Conservation (phyloP, 2,113 vertebrate species). For the Melanerpes formicivorus region DNA sequence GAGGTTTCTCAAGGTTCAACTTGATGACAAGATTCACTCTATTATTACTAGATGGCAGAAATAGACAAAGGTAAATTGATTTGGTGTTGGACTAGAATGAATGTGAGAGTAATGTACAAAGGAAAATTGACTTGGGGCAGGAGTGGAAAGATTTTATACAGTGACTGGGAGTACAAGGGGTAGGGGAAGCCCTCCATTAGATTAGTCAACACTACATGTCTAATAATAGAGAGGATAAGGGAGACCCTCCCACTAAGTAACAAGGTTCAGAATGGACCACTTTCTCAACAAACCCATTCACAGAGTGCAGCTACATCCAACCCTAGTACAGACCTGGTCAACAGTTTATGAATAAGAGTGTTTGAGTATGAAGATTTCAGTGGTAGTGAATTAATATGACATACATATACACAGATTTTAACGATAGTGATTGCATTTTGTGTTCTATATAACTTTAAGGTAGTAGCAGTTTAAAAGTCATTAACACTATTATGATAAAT, state of each 20-base stretch:
- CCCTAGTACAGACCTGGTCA: neutral
- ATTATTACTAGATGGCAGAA: neutral
- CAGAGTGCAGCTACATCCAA: neutral
- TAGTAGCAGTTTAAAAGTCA: neutral
- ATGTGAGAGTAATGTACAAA: neutral
- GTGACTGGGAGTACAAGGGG: neutral
- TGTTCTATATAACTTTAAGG: neutral
- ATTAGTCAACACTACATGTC: neutral
- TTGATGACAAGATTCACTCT: neutral
- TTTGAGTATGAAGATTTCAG: neutral
- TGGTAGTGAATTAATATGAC: neutral
- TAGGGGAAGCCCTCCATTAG: neutral
- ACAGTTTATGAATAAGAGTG: neutral
- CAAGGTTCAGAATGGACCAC: neutral
- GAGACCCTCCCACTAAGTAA: neutral
- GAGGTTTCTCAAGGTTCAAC: neutral
- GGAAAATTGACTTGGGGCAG: neutral
- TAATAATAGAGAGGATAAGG: neutral
- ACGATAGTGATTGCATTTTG: neutral
- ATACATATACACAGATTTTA: neutral
- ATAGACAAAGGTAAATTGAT: neutral
- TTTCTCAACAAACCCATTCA: neutral
- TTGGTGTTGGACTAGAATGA: neutral
- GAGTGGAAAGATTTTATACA: neutral
- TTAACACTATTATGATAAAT: neutral